Evolutionary conservation across 2,888 invertebrate genomes (phyloP).

Genomic region (Leptopilina myrica): DNA sequence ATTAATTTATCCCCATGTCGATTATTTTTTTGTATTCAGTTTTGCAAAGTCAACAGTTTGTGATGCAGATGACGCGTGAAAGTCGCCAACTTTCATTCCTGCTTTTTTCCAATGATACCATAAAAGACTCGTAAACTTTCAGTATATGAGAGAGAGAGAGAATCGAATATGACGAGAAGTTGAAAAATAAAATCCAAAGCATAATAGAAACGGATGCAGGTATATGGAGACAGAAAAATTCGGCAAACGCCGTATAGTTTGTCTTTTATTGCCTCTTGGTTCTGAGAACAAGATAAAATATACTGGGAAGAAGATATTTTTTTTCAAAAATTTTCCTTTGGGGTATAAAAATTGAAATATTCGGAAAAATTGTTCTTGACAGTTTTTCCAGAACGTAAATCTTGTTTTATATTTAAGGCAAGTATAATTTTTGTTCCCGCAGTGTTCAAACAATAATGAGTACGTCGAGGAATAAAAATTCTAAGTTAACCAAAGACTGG

Average conservation of each 20-base stretch:
- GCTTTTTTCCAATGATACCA: constrained; percentile 11
- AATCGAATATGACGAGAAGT: constrained; percentile 28
- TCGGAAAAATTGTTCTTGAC: background rate
- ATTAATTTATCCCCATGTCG: background rate
- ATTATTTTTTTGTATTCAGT: background rate
- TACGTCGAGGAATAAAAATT: constrained; percentile 13
- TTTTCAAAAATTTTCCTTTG: no score
- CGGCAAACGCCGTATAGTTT: constrained; percentile 1
- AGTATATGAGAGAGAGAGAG: background rate
- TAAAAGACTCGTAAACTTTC: constrained; percentile 16
- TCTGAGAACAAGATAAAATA: background rate
- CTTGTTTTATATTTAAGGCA: constrained; percentile 20
- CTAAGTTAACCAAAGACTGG: constrained; percentile 22
- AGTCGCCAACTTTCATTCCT: background rate
- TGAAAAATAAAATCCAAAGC: constrained; percentile 11
- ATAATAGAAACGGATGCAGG: constrained; percentile 22
- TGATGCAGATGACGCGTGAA: constrained; percentile 20
- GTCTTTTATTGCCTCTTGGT: constrained; percentile 17
- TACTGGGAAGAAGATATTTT: no score
- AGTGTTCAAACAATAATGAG: constrained; percentile 6
- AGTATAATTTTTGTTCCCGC: background rate
- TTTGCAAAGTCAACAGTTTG: background rate
- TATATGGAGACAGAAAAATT: constrained; percentile 26
- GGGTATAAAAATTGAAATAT: background rate
- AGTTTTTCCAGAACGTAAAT: constrained; percentile 5